These are phyloP conservation scores for Rhynchomys soricoides DNA, from an alignment of 2,113 vertebrate species.

Conservation along the genomic window DNA sequence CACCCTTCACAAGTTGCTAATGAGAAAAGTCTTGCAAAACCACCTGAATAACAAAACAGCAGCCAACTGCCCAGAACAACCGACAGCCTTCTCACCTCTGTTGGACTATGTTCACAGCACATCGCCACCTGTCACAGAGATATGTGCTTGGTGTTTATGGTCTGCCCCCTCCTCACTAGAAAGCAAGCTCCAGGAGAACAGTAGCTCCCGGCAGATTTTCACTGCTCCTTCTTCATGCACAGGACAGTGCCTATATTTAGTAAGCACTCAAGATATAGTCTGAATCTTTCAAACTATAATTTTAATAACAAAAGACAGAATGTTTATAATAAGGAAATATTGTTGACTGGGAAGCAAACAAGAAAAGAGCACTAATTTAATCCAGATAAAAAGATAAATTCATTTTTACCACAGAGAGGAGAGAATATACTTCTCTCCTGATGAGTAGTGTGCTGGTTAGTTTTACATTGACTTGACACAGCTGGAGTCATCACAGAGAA, in stretches of 20 bases:
- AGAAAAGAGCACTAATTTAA: conserved; percentile 42
- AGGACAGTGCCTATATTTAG: background rate
- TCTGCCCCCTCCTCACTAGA: background rate
- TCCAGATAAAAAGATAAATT: background rate
- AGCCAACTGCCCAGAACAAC: background rate
- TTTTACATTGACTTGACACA: background rate
- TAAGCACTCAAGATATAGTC: conserved; percentile 22
- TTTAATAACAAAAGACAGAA: conserved; percentile 19
- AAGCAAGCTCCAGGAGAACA: background rate
- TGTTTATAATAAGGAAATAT: background rate
- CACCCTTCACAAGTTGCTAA: background rate
- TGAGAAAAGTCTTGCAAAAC: background rate
- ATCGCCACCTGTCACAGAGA: background rate
- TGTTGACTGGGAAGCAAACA: background rate
- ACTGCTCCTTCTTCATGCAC: background rate
- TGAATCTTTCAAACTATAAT: conserved; percentile 6
- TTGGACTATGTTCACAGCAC: background rate
- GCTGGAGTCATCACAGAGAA: background rate
- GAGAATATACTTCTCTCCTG: background rate
- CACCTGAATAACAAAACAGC: background rate
- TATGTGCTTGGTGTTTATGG: background rate
- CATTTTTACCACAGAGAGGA: background rate
- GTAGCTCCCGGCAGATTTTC: background rate
- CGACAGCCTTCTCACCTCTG: background rate
- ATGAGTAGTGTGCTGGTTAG: background rate